Evolutionary conservation across 2,113 vertebrate genomes (phyloP).

Genomic region (Xyliphius kryptos): DNA sequence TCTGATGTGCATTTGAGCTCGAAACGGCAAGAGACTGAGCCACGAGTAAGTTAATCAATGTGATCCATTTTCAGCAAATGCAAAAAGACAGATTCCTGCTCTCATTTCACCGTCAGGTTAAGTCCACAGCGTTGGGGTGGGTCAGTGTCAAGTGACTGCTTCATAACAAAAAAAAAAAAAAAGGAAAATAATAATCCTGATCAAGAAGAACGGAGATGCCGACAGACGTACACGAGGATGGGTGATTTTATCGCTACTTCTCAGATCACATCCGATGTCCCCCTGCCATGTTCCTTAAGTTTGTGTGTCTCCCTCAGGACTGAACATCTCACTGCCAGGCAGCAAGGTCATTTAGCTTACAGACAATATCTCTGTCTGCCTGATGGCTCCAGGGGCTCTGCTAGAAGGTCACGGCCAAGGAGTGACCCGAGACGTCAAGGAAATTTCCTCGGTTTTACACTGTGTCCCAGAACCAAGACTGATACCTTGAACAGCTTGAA

Average conservation of each 20-base stretch:
- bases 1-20: conserved; percentile 24
- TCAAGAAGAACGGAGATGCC: too few species aligned
- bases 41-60: conserved; percentile 39
- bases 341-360: background rate
- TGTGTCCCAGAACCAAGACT: background rate
- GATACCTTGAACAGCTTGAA: too few species aligned
- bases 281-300: background rate
- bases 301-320: background rate
- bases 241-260: background rate
- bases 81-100: conserved; percentile 15
- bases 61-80: conserved; percentile 29
- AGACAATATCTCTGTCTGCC: background rate
- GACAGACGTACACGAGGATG: too few species aligned
- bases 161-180: background rate
- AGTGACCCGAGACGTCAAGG: background rate
- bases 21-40: conserved; percentile 40
- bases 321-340: background rate
- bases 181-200: too few species aligned
- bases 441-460: background rate
- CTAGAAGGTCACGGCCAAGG: background rate
- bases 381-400: background rate
- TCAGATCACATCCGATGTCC: background rate
- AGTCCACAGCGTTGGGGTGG: background rate
- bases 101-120: conserved; percentile 7
- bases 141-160: conserved; percentile 7